Conservation (phyloP, 2,797 vertebrate genomes). For the Megaceryle alcyon region DNA sequence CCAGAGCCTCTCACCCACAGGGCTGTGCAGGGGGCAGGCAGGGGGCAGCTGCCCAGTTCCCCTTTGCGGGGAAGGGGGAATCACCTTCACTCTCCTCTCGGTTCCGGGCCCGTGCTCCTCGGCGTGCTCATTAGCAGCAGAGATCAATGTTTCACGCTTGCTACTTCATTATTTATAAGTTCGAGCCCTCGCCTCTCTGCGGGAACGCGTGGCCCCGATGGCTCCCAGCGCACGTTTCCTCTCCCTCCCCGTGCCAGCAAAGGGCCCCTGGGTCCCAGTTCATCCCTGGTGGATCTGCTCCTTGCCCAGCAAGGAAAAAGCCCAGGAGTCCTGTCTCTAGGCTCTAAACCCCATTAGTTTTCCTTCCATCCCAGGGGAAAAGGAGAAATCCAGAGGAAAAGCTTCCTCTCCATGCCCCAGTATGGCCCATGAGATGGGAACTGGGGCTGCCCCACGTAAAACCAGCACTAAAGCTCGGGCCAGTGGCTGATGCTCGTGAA, state of each 20-base stretch:
- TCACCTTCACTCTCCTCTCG: not conserved
- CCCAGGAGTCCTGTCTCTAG: not conserved
- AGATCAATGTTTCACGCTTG: slow-evolving; percentile 22
- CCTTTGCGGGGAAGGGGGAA: not conserved
- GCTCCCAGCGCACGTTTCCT: not conserved
- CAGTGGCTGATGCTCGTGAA: accelerated
- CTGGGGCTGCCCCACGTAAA: not conserved
- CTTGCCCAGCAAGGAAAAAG: not conserved
- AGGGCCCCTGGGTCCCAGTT: not conserved
- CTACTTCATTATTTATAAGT: slow-evolving; percentile 47
- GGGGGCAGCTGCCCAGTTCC: accelerated
- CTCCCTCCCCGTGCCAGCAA: accelerated
- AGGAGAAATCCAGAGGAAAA: not conserved
- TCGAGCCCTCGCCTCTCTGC: not conserved
- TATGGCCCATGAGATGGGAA: accelerated
- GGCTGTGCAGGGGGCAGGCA: accelerated
- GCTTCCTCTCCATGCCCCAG: not conserved
- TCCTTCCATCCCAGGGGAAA: not conserved
- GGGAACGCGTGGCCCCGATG: not conserved
- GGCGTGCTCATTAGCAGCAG: slow-evolving; percentile 23
- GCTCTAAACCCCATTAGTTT: not conserved
- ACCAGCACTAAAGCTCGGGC: accelerated
- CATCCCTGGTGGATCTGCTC: not conserved
- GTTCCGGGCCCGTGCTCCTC: not conserved
- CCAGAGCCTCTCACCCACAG: accelerated